Conservation (phyloP, 2,113 vertebrate species). For the Eidolon helvum region DNA sequence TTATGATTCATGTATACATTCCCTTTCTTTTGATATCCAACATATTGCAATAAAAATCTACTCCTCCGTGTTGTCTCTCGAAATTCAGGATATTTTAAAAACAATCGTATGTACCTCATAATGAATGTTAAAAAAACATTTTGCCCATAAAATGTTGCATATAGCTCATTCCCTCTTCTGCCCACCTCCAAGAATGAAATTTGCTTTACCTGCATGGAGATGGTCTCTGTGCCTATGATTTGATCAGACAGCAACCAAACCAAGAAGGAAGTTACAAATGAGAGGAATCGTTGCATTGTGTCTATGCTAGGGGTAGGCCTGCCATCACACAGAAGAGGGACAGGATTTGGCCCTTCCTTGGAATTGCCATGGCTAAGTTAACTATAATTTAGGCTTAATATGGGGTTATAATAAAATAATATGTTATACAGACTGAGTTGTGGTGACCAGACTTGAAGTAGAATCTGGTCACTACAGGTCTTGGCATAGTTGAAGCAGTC, state of each 20-base stretch:
- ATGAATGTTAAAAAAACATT: not conserved
- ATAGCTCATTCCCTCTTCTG: not conserved
- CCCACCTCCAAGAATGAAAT: not conserved
- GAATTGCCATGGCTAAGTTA: not conserved
- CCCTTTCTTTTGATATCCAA: constrained; percentile 4
- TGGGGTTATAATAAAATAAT: not conserved
- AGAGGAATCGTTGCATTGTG: not conserved
- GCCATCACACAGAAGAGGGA: not conserved
- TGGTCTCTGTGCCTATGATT: not conserved
- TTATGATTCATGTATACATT: constrained; percentile 64
- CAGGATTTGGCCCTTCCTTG: not conserved
- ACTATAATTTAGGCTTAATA: not conserved
- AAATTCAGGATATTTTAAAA: not conserved
- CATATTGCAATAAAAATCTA: not conserved
- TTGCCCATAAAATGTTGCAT: not conserved
- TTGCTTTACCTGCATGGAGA: not conserved
- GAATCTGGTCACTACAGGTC: not conserved
- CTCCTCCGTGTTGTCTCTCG: not conserved
- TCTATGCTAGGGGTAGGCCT: not conserved
- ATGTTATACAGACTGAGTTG: not conserved
- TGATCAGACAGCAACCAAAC: not conserved
- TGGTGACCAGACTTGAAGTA: not conserved
- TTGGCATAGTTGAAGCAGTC: not conserved
- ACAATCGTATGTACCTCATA: not conserved
- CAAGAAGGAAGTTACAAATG: not conserved